Evolutionary conservation across 2,888 invertebrate genomes (phyloP), one percentile per base, ranked within the genome.

Genomic region (Chrysomela aeneicollis): DNA sequence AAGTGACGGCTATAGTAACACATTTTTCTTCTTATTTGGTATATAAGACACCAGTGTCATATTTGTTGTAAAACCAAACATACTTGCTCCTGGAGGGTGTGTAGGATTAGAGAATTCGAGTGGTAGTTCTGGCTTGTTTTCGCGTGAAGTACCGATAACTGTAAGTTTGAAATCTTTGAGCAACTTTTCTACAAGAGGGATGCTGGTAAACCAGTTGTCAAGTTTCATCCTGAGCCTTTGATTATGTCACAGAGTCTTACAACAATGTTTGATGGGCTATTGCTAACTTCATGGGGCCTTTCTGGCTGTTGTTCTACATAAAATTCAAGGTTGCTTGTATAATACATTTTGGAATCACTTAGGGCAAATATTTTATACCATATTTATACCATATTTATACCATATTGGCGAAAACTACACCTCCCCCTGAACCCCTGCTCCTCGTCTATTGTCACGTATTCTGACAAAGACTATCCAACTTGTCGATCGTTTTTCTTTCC

Each of bases 61-160:
- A 12, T 70, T 50, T 49, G 73, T 62, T 18, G 59, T 59, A 59
- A 73, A 73, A 22, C 69, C 71, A 62, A 67, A 75, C 32, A 66
- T 17, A 42, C 18, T 58, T n/a, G 53, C 32, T 26, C 18, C 15
- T 32, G 42, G 8, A 8, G 30, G 35, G 19, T 58, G 18, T 32
- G 22, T 26, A n/a, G n/a, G 15, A 17, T 35, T n/a, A 17, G 51
- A n/a, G 9, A 66, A 59, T 32, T 58, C 32, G 5, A 10, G 19
- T 17, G 66, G 49, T 47, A 66, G n/a, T 59, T 63, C 18, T 26
- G 67, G 18, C 60, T 72, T 71, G 55, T 72, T 71, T 51, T 70
- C 72, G 60, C 66, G 67, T 22, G 69, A 15, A 2, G 73, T 70
- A 18, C 72, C 69, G 22, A 73, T 15, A 57, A 69, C 58, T 8